Percentiles rank a stretch among this genome's conserved stretches.
Conservation (phyloP, 2,113 vertebrate genomes). For the Scortum barcoo region DNA sequence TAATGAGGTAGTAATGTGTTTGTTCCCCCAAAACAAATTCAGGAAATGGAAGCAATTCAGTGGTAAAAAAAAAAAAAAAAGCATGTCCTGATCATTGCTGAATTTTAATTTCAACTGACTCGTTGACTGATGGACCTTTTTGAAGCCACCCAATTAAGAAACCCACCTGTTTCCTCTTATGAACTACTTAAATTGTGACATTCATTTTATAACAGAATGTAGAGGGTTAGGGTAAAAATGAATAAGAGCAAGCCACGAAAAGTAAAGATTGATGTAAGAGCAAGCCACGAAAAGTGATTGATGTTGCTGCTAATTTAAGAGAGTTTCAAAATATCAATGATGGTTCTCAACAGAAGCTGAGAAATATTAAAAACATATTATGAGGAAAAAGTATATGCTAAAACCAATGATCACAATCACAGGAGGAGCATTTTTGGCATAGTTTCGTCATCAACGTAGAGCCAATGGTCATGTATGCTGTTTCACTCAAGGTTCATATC, state of each 20-base stretch:
- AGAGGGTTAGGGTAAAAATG: not conserved
- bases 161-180: not conserved
- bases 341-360: not conserved
- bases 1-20: not conserved
- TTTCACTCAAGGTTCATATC: not conserved
- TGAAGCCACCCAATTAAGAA: slow-evolving; percentile 1
- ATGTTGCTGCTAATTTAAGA: not conserved
- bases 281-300: not conserved
- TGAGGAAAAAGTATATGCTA: not conserved
- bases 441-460: not conserved
- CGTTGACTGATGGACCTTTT: not conserved
- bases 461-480: not conserved
- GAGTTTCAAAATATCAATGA: not conserved
- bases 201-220: not conserved
- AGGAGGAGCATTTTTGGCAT: not conserved
- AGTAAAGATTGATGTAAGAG: not conserved
- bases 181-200: not conserved
- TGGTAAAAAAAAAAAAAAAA: not conserved
- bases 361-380: not conserved
- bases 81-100: not conserved
- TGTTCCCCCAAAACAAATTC: not conserved
- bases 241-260: not conserved
- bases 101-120: not conserved
- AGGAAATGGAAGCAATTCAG: not conserved
- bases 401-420: not conserved